Percentiles rank a stretch among this genome's conserved stretches.
These are phyloP conservation scores for Opisthograptis luteolata DNA, from an alignment of 2,888 invertebrate species.

Conservation along the genomic window DNA sequence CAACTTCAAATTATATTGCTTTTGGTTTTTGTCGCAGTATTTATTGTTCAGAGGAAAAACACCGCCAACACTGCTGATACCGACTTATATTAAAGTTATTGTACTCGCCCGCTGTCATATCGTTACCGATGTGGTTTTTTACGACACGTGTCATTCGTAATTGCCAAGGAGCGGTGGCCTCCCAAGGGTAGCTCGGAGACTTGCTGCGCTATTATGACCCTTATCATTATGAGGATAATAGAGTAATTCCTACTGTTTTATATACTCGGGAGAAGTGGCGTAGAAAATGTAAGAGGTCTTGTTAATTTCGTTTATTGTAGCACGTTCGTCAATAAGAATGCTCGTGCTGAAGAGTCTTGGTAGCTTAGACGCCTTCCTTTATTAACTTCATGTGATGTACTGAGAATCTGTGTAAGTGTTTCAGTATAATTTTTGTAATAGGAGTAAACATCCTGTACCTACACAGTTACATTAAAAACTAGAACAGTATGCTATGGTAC, in stretches of 20 bases:
- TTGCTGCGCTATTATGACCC: conserved; percentile 56
- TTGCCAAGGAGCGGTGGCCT: conserved; percentile 65
- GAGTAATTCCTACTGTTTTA: conserved; percentile 49
- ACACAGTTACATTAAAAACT: too few relatives aligned
- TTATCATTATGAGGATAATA: conserved; percentile 40
- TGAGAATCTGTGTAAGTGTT: conserved; percentile 8
- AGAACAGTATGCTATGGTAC: too few relatives aligned
- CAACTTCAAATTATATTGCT: conserved; percentile 6
- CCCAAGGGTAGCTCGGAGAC: conserved; percentile 47
- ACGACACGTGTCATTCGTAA: conserved; percentile 75
- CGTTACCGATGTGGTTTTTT: conserved; percentile 60
- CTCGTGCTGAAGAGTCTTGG: conserved; percentile 8
- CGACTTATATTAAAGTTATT: conserved; percentile 59
- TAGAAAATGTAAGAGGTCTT: conserved; percentile 38
- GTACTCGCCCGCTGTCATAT: conserved; percentile 52
- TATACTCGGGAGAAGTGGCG: conserved; percentile 40
- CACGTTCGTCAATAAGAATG: conserved; percentile 30
- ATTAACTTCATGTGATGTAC: conserved; percentile 15
- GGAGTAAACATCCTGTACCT: background rate
- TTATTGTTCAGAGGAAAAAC: conserved; percentile 28
- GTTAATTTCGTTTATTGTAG: conserved; percentile 37
- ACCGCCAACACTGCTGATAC: conserved; percentile 41
- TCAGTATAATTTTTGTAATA: background rate
- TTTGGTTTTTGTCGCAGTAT: conserved; percentile 11
- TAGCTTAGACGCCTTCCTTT: conserved; percentile 16